Percentiles rank a stretch among this genome's conserved stretches.
Conservation (phyloP, 2,888 invertebrate species). For the Xylota segnis region DNA sequence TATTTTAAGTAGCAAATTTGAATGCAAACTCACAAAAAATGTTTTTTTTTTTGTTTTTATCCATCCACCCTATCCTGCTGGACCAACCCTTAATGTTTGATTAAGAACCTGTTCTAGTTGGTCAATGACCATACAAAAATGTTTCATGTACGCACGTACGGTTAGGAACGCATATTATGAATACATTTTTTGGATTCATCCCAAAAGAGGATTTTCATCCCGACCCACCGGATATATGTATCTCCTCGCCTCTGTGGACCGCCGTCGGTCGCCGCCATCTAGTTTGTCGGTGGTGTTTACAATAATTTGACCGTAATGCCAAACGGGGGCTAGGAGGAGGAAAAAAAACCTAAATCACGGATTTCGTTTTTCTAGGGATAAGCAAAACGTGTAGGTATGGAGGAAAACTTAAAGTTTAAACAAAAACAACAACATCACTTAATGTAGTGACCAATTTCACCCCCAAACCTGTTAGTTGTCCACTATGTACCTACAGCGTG, state of each 20-base stretch:
- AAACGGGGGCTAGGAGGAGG: neutral
- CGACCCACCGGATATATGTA: constrained; percentile 18
- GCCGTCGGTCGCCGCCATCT: constrained; percentile 18
- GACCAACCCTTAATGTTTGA: constrained; percentile 74
- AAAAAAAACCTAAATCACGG: constrained; percentile 68
- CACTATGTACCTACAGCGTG: neutral
- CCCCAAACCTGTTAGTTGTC: constrained; percentile 60
- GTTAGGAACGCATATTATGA: constrained; percentile 58
- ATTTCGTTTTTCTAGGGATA: constrained; percentile 60
- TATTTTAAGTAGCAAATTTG: constrained; percentile 74
- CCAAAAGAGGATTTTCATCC: constrained; percentile 71
- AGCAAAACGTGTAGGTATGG: constrained; percentile 59
- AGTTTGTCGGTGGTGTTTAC: constrained; percentile 62
- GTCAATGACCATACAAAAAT: constrained; percentile 65
- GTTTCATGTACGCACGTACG: constrained; percentile 72
- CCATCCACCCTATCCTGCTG: constrained; percentile 58
- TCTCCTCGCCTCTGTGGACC: constrained; percentile 5
- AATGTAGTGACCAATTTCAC: constrained; percentile 71
- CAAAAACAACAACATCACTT: constrained; percentile 72
- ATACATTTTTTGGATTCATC: constrained; percentile 63
- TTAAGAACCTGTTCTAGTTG: constrained; percentile 69
- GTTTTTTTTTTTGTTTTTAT: constrained; percentile 15
- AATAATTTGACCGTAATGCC: constrained; percentile 71
- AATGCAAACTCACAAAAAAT: constrained; percentile 72
- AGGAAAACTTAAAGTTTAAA: constrained; percentile 70